These are phyloP conservation scores for Phania funesta DNA, from an alignment of 2,888 invertebrate genomes.

Conservation along the genomic window DNA sequence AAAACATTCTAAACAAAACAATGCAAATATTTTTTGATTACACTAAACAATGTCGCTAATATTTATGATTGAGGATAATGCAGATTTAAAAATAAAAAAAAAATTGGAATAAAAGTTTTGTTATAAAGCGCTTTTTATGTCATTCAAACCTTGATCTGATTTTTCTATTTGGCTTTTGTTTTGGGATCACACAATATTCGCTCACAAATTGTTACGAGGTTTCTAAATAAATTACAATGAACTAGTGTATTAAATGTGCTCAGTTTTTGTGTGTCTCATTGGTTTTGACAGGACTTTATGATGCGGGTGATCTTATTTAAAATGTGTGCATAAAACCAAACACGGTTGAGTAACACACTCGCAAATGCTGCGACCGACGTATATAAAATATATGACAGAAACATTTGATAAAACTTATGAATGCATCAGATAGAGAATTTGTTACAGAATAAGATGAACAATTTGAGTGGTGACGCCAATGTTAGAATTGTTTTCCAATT, in stretches of 20 bases:
- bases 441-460: too few species aligned
- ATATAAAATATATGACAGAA: too few species aligned
- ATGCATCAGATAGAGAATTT: too few species aligned
- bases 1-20: conserved; percentile 34
- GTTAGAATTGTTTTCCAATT: too few species aligned
- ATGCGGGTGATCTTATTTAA: too few species aligned
- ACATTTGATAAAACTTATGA: too few species aligned
- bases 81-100: conserved; percentile 28
- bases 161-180: conserved; percentile 11
- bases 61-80: conserved; percentile 64
- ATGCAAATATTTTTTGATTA: conserved; percentile 56
- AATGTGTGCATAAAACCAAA: too few species aligned
- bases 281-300: too few species aligned
- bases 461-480: too few species aligned
- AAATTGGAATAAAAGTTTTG: background rate
- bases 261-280: background rate
- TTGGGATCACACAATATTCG: background rate
- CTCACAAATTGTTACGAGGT: background rate
- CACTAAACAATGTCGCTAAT: conserved; percentile 62
- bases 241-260: background rate
- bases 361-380: too few species aligned
- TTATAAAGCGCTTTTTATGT: conserved; percentile 1
- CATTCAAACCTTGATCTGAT: conserved; percentile 53
- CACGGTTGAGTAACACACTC: too few species aligned
- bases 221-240: background rate